Percentiles rank a stretch among this genome's conserved stretches.
phyloP scores from a whole-genome alignment of 2,113 vertebrate species.

The Phaetusa simplex region DNA sequence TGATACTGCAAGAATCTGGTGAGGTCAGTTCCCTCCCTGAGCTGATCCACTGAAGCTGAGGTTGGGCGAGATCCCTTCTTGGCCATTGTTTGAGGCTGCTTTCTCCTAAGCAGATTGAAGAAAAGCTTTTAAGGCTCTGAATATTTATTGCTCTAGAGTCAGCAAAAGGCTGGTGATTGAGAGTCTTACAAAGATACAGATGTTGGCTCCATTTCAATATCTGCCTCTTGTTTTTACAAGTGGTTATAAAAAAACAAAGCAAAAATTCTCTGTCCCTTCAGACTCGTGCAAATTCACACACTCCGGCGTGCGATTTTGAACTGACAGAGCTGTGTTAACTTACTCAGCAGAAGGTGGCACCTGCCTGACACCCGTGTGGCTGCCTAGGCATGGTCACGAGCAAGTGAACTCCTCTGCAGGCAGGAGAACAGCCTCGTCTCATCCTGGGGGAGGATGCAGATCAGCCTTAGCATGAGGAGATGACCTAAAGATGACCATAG shows the following conservation, averaged over 20 bases:
- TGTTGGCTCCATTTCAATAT: conserved; percentile 24
- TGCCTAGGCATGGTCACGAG: neutral
- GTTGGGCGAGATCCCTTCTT: neutral
- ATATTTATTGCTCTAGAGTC: conserved; percentile 51
- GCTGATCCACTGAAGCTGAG: neutral
- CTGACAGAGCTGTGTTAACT: fast-evolving
- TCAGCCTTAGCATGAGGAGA: neutral
- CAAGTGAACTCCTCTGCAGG: neutral
- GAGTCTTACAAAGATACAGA: conserved; percentile 44
- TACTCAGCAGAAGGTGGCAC: neutral
- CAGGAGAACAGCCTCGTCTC: neutral
- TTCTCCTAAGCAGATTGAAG: conserved; percentile 44
- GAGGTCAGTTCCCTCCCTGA: neutral
- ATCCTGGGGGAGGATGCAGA: neutral
- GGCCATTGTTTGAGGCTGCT: conserved; percentile 17
- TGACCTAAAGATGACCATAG: neutral
- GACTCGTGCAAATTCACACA: neutral
- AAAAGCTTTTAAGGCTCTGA: conserved; percentile 38
- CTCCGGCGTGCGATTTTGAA: neutral
- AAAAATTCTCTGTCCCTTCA: neutral
- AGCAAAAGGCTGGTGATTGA: conserved; percentile 52
- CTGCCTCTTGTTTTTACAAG: conserved; percentile 56
- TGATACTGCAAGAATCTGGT: neutral
- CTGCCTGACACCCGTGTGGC: neutral
- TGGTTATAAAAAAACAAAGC: conserved; percentile 21